Evolutionary conservation across 35 echinoderm and acorn worm species (phyloP).

Genomic region (Holothuria glaberrima): DNA sequence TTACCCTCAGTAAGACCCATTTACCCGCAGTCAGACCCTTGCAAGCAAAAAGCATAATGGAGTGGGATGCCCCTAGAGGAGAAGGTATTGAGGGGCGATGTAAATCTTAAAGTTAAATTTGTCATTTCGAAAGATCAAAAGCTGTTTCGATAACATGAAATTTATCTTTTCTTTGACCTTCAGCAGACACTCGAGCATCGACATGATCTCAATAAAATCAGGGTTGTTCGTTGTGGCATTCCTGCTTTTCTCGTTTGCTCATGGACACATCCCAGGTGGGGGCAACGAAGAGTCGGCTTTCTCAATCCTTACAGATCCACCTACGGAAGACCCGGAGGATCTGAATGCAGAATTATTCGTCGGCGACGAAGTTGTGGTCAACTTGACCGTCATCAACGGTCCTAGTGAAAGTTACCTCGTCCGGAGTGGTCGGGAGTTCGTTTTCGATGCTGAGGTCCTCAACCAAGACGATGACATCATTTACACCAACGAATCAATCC

Average conservation of each 20-base stretch:
- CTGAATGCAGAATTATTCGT: slow-evolving; percentile 19
- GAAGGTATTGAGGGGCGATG: too few relatives aligned
- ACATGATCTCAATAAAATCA: background rate
- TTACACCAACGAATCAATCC: slow-evolving; percentile 41
- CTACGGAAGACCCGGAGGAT: slow-evolving; percentile 10
- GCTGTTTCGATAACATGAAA: too few relatives aligned
- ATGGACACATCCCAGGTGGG: background rate
- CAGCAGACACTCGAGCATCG: background rate
- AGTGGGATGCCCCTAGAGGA: too few relatives aligned
- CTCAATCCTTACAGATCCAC: background rate
- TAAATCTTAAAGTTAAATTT: too few relatives aligned
- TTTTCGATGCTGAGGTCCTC: slow-evolving; percentile 9
- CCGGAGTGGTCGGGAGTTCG: slow-evolving; percentile 12
- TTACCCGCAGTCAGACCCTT: too few relatives aligned
- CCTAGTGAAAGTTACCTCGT: background rate
- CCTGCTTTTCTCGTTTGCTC: background rate
- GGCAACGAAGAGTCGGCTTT: background rate
- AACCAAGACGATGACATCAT: background rate
- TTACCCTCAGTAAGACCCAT: too few relatives aligned
- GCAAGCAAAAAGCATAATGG: too few relatives aligned
- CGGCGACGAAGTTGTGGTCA: slow-evolving; percentile 10
- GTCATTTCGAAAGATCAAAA: too few relatives aligned
- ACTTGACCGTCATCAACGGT: slow-evolving; percentile 12
- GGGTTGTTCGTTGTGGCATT: background rate
- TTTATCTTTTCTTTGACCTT: too few relatives aligned